Conservation (phyloP, 2,797 vertebrate genomes). For the Balearica regulorum region DNA sequence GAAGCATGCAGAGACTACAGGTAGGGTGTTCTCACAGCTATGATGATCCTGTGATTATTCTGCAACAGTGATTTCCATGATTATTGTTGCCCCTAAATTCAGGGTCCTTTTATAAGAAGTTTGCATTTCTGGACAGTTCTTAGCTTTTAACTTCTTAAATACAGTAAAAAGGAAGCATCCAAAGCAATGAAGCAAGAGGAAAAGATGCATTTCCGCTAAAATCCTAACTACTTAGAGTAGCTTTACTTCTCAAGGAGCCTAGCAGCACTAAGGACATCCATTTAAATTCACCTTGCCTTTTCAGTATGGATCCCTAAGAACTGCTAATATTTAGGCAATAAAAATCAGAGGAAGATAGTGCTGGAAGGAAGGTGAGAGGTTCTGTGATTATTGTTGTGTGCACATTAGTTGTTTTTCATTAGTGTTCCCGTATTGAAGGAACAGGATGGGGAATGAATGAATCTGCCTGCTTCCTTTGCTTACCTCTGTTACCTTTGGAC, state of each 20-base stretch:
- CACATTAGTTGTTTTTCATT: not conserved
- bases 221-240: not conserved
- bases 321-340: not conserved
- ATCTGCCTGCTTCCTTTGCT: not conserved
- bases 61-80: not conserved
- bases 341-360: not conserved
- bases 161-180: not conserved
- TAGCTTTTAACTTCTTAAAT: not conserved
- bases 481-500: not conserved
- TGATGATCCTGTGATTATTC: not conserved
- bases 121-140: not conserved
- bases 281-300: not conserved
- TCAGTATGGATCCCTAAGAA: not conserved
- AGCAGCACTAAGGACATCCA: not conserved
- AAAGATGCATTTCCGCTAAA: not conserved
- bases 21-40: not conserved
- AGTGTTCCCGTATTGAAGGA: not conserved
- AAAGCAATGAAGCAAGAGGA: not conserved
- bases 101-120: not conserved
- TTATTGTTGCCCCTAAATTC: not conserved
- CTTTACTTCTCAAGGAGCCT: not conserved
- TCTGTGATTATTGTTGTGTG: not conserved
- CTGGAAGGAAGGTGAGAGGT: not conserved
- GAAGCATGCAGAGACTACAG: not conserved
- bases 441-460: not conserved